phyloP scores from a whole-genome alignment of 2,888 invertebrate genomes.

The Diaperis boleti region DNA sequence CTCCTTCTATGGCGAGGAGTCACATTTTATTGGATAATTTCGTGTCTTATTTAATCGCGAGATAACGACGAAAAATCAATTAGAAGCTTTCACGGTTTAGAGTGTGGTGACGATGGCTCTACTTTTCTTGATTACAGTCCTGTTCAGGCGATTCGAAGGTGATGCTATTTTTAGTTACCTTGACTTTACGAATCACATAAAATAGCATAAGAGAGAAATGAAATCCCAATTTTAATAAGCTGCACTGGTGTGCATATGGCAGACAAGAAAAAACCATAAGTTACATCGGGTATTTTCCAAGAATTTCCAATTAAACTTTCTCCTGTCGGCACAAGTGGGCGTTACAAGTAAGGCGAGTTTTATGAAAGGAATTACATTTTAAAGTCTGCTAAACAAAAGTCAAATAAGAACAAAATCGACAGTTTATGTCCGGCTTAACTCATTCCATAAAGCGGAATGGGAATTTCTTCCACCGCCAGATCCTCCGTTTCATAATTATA shows the following conservation, averaged over 20 bases:
- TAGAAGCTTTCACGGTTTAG: constrained; percentile 8
- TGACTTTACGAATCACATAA: constrained; percentile 12
- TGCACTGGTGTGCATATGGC: background rate
- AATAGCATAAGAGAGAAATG: constrained; percentile 11
- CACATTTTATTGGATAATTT: constrained; percentile 18
- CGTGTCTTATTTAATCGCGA: constrained; percentile 23
- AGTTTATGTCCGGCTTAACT: background rate
- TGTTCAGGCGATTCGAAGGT: constrained; percentile 21
- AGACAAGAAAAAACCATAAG: constrained; percentile 23
- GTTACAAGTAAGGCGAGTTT: constrained; percentile 25
- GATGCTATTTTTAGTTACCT: constrained; percentile 31
- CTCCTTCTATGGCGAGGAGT: constrained; percentile 23
- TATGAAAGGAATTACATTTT: constrained; percentile 29
- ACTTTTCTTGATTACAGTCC: constrained; percentile 22
- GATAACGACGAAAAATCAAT: constrained; percentile 30
- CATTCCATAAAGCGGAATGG: too few relatives aligned
- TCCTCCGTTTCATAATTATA: constrained; percentile 3
- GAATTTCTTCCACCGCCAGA: background rate
- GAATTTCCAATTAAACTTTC: constrained; percentile 40
- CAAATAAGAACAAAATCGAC: constrained; percentile 6
- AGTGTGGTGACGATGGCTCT: background rate
- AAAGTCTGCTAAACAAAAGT: constrained; percentile 18
- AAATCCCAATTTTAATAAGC: background rate
- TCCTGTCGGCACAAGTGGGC: constrained; percentile 29
- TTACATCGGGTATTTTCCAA: constrained; percentile 26